A percentile compares a stretch with the other conserved stretches of the same genome.
phyloP scores from a whole-genome alignment of 2,113 vertebrate genomes.

The Dipodomys ordii region DNA sequence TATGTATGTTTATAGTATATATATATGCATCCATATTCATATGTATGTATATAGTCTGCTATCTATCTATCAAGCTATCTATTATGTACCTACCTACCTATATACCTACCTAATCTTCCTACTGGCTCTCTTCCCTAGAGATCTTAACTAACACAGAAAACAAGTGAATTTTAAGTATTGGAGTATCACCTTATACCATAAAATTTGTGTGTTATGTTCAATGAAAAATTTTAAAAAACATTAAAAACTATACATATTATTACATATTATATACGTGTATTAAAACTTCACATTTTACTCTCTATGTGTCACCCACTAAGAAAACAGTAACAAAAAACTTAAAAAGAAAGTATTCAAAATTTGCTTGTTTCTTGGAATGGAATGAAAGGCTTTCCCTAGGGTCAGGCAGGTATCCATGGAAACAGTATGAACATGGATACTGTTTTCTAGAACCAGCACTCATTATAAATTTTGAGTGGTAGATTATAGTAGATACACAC shows the following conservation, averaged over 20 bases:
- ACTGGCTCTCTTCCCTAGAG: background rate
- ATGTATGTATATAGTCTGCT: too few relatives aligned
- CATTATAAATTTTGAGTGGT: constrained; percentile 6
- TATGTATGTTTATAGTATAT: too few relatives aligned
- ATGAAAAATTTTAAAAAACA: background rate
- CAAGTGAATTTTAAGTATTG: background rate
- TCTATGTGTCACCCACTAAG: background rate
- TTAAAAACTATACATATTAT: background rate
- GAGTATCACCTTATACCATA: background rate
- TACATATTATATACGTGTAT: background rate
- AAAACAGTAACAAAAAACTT: background rate
- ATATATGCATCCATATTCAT: too few relatives aligned
- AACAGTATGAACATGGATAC: background rate
- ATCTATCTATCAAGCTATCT: background rate
- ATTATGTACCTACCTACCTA: background rate
- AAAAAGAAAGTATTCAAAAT: background rate
- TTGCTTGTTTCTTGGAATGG: background rate
- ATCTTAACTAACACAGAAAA: background rate
- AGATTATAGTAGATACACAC: background rate
- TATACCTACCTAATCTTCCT: background rate
- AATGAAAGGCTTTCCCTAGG: background rate
- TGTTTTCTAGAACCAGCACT: background rate
- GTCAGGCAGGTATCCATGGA: background rate
- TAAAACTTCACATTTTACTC: background rate
- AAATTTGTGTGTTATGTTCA: background rate